Evolutionary conservation across 2,888 invertebrate species (phyloP), one percentile per base, ranked within the genome.

Genomic region (Latrodectus elegans): DNA sequence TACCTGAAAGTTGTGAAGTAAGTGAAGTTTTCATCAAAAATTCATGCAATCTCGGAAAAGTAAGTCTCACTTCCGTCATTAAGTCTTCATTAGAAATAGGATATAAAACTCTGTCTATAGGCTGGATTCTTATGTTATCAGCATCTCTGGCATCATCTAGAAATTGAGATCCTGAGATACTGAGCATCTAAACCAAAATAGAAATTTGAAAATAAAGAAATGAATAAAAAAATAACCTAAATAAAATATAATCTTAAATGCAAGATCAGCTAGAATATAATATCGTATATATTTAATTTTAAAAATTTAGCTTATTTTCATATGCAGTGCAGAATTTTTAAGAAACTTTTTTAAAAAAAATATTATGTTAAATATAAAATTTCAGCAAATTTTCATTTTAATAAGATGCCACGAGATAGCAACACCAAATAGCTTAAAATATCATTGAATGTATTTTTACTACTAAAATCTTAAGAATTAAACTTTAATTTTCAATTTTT

Each of bases 111-210:
- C 82, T 55, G 60, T 88, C 84, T 4, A 88, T 78, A n/a, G 84
- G 84, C n/a, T 88, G 88, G 49, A 84, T 84, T 12, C 88, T 65
- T 12, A 83, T 55, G 4, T 79, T 60, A 8, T 55, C 84, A 0
- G 67, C 67, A 65, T 84, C 80, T 4, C 53, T 65, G 8, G 71
- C 78, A 51, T 80, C 76, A 26, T 85, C 85, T 11, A 88, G 53
- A 70, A 88, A 84, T 38, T 88, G 88, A 49, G 88, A 82, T 51
- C 88, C 88, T 4, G 88, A 88, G 8, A 88, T 84, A 38, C 80
- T 82, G 17, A 85, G 52, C 82, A 88, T 82, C 88, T 88, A 26
- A 11, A 49, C 55, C 22, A 38, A 73, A 53, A n/a, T 17, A 73
- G 53, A n/a, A 38, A 38, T 38, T 38, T 38, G 38, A 38, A 60